phyloP scores from a whole-genome alignment of 2,797 vertebrate genomes.

The Myotis daubentonii region DNA sequence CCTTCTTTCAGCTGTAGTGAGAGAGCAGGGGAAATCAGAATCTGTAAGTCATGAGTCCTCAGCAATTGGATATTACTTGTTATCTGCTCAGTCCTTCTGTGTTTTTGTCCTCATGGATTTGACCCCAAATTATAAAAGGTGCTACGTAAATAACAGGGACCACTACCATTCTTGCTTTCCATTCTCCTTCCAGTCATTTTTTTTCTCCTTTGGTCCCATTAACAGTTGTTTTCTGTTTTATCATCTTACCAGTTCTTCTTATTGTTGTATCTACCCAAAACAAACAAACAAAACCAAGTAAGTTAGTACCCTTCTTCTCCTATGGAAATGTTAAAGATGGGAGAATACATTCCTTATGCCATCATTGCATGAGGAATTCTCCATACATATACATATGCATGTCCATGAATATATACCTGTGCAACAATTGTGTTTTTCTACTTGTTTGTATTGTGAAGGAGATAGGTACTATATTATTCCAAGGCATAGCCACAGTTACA shows the following conservation, averaged over 20 bases:
- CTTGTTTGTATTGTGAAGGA: neutral
- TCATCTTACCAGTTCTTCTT: neutral
- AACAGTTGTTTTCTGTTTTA: neutral
- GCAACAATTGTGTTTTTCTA: neutral
- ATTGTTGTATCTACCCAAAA: neutral
- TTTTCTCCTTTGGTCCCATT: neutral
- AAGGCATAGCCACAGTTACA: neutral
- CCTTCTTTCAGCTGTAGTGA: neutral
- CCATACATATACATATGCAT: neutral
- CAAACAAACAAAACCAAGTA: neutral
- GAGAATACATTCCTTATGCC: neutral
- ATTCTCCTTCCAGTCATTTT: neutral
- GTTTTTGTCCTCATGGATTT: constrained; percentile 18
- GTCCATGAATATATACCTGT: neutral
- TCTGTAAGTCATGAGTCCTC: neutral
- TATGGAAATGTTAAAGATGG: neutral
- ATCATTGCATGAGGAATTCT: neutral
- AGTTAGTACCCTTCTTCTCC: neutral
- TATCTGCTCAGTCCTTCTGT: neutral
- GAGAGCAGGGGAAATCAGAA: neutral
- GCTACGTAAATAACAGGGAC: neutral
- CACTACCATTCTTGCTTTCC: constrained; percentile 14
- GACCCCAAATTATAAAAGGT: neutral
- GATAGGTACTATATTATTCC: neutral
- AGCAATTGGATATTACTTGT: neutral